These are phyloP conservation scores for Pteria penguin DNA, from an alignment of 2,888 invertebrate species.

Conservation along the genomic window DNA sequence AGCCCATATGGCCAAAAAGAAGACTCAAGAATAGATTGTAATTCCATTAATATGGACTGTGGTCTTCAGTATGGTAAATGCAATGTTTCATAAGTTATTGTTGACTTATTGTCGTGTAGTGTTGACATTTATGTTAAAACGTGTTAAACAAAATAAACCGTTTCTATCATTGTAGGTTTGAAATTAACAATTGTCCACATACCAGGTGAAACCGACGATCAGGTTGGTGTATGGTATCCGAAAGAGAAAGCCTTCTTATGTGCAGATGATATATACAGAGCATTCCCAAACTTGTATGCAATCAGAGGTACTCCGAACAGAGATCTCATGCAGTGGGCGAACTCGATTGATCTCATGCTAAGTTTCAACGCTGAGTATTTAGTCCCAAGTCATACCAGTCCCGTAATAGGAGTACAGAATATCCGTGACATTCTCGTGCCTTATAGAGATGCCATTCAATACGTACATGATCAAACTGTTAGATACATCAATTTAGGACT, in stretches of 20 bases:
- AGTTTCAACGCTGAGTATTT: slow-evolving; percentile 64
- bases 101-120: not conserved
- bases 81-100: not conserved
- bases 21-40: too few species aligned
- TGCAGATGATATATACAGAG: slow-evolving; percentile 72
- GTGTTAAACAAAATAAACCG: too few species aligned
- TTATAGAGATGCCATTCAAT: slow-evolving; percentile 74
- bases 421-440: slow-evolving; percentile 53
- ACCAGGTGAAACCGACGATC: slow-evolving; percentile 76
- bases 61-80: not conserved
- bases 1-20: too few species aligned
- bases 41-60: too few species aligned
- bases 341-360: slow-evolving; percentile 71
- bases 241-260: slow-evolving; percentile 64
- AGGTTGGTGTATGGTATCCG: slow-evolving; percentile 74
- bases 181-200: slow-evolving; percentile 71
- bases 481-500: slow-evolving; percentile 71
- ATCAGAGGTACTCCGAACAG: slow-evolving; percentile 71
- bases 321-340: slow-evolving; percentile 64
- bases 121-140: too few species aligned
- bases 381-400: slow-evolving; percentile 72
- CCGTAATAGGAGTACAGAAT: slow-evolving; percentile 58
- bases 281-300: slow-evolving; percentile 76
- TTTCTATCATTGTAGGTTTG: slow-evolving; percentile 68
- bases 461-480: slow-evolving; percentile 74